A percentile compares a stretch with the other conserved stretches of the same genome.
Evolutionary conservation across 2,113 vertebrate genomes (phyloP).

Genomic region (Eurystomus gularis): DNA sequence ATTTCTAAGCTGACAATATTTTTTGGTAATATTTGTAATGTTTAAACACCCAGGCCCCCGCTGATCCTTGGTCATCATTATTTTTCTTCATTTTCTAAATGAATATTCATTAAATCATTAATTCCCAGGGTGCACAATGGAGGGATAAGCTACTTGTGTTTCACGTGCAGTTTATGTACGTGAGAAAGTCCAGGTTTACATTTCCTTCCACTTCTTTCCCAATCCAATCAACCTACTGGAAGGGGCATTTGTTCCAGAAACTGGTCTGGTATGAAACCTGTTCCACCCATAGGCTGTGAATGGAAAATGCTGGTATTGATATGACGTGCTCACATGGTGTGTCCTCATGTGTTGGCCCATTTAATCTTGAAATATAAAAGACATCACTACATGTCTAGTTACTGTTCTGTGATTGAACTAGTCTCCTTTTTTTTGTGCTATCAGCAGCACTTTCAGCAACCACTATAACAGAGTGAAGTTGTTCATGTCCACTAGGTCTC

Average conservation of each 20-base stretch:
- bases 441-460: not conserved
- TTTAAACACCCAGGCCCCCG: not conserved
- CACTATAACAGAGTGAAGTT: not conserved
- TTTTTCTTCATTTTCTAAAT: not conserved
- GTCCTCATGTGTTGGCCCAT: not conserved
- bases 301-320: not conserved
- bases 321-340: rapidly evolving
- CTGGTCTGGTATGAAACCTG: not conserved
- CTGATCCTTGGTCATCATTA: not conserved
- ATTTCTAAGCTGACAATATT: not conserved
- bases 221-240: not conserved
- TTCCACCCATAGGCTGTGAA: not conserved
- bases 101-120: not conserved
- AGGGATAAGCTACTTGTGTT: not conserved
- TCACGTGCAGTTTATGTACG: not conserved
- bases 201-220: not conserved
- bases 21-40: not conserved
- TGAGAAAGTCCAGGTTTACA: not conserved
- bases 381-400: not conserved
- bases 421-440: not conserved
- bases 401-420: not conserved
- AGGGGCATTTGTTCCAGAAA: not conserved
- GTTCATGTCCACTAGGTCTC: not conserved
- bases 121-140: not conserved
- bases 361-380: not conserved